Conservation (phyloP, 2,797 vertebrate genomes). For the Channa striata region DNA sequence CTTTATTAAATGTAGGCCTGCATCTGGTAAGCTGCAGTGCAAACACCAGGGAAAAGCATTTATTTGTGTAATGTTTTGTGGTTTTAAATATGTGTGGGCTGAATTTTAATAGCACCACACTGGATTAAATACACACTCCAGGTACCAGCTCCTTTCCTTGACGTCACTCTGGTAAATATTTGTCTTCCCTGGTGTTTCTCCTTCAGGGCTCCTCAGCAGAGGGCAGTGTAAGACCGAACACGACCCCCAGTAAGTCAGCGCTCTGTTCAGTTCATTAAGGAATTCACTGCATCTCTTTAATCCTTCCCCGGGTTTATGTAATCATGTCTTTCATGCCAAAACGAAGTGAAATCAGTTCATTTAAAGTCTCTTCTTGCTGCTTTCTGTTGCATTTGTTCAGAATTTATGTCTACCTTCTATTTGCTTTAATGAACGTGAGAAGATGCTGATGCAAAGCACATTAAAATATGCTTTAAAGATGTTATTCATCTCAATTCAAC, state of each 20-base stretch:
- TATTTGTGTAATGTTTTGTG: not conserved
- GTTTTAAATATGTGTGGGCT: not conserved
- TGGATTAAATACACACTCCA: not conserved
- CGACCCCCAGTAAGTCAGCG: conserved; percentile 73
- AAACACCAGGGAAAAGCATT: too few relatives aligned
- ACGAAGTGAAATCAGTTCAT: not conserved
- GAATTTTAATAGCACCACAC: not conserved
- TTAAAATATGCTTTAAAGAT: not conserved
- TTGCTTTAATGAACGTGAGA: not conserved
- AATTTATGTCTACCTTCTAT: not conserved
- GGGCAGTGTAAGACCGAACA: conserved; percentile 74
- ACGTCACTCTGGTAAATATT: not conserved
- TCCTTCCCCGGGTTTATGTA: not conserved
- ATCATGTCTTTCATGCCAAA: not conserved
- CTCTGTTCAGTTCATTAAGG: not conserved
- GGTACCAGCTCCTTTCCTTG: not conserved
- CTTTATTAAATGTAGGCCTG: not conserved
- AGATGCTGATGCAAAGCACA: not conserved
- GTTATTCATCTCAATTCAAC: too few relatives aligned
- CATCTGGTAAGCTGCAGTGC: not conserved
- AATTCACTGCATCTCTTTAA: not conserved
- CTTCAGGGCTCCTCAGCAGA: conserved; percentile 84
- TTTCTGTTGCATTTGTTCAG: not conserved
- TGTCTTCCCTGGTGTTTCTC: conserved; percentile 32
- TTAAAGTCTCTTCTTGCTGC: rapidly evolving